Evolutionary conservation across 2,888 invertebrate genomes (phyloP).

Genomic region (Andrena minutula): DNA sequence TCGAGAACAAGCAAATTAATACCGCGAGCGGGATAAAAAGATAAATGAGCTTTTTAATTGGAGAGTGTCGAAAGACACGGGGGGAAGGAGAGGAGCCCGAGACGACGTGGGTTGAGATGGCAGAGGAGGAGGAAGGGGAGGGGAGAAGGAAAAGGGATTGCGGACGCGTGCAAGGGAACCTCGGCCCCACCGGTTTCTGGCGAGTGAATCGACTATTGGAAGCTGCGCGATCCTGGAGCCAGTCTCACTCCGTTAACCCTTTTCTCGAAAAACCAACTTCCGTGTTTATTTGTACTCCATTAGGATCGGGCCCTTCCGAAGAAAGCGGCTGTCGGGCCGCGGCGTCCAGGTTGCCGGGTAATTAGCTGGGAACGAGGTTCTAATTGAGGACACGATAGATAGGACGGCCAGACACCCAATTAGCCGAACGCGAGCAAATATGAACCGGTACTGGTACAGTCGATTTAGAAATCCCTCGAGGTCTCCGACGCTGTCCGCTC

Average conservation of each 20-base stretch:
- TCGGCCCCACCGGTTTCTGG: neutral
- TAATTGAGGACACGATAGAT: constrained; percentile 65
- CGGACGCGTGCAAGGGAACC: constrained; percentile 35
- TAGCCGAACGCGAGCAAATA: constrained; percentile 53
- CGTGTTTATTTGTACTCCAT: constrained; percentile 42
- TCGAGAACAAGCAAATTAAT: constrained; percentile 53
- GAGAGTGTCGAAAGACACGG: constrained; percentile 58
- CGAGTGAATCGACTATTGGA: neutral
- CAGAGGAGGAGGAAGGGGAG: neutral
- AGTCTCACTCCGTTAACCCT: constrained; percentile 20
- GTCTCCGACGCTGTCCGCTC: neutral
- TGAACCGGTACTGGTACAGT: constrained; percentile 28
- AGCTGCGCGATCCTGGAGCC: neutral
- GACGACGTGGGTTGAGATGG: neutral
- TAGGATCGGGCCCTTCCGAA: constrained; percentile 49
- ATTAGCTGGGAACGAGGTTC: constrained; percentile 66
- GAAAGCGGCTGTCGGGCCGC: constrained; percentile 21
- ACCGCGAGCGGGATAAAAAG: constrained; percentile 48
- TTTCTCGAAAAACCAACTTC: constrained; percentile 40
- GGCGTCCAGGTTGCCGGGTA: constrained; percentile 40
- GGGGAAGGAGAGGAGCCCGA: neutral
- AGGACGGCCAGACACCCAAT: constrained; percentile 60
- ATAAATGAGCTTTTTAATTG: constrained; percentile 69
- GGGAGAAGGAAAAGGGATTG: constrained; percentile 13
- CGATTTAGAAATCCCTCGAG: constrained; percentile 44